Base-by-base conservation (phyloP, 2,888 invertebrate species). In the Brachyptera putata region DNA sequence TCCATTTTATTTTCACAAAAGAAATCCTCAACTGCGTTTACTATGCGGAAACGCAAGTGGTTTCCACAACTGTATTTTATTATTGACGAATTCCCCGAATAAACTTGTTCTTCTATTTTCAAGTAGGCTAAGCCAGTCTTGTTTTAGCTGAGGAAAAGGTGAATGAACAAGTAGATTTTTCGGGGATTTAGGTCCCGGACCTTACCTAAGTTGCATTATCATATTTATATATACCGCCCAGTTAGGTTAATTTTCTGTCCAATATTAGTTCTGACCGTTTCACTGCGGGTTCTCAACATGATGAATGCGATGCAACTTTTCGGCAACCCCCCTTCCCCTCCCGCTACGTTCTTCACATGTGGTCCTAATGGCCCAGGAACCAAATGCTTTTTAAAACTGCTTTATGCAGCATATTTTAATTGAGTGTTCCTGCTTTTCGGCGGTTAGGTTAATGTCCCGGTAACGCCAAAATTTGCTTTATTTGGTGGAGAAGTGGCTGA, bases 131-230 rank as follows among this genome's bases (percentile, higher is more conserved):
- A 41, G 9, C 26, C 26, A 50, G 26, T 30, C 49, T 50, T 30
- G 49, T 50, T 59, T 59, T 57, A 34, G 25, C 13, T 25, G 9
- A 37, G 22, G n/a, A 16, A 25, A 50, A 58, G 58, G 50, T 58
- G 58, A 58, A 58, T 53, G 53, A 16, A 37, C 53, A 59, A 39
- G 41, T 39, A 37, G 39, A 53, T 21, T 24, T 50, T 59, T 59
- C 53, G 58, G 58, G 39, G 43, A 7, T n/a, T 36, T 43, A 14
- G 24, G 22, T 46, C 48, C 58, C 41, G 30, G 53, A 59, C 58
- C 58, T 59, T 39, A 14, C 13, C 9, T 16, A 57, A 13, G 22
- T 9, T 57, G 43, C 46, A 57, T 46, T 30, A 57, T 36, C 48
- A 48, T 46, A 48, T 26, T 46, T n/a, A 14, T 25, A 22, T 22